Percentiles rank a stretch among this genome's conserved stretches.
phyloP scores from a whole-genome alignment of 2,113 vertebrate species.

The Sebastes schlegelii region DNA sequence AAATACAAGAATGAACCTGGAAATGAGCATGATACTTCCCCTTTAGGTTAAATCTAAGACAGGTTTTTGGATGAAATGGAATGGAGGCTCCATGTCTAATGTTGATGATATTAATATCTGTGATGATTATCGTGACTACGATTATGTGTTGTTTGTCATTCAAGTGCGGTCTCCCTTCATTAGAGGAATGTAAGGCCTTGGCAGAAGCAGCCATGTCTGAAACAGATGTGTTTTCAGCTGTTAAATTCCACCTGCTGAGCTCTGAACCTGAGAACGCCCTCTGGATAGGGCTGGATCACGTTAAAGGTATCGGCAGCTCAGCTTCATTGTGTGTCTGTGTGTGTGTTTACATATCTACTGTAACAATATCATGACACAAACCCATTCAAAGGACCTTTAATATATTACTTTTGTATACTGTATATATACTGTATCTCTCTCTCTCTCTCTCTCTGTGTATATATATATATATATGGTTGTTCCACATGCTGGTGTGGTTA shows the following conservation, averaged over 20 bases:
- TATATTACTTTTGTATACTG: too few species aligned
- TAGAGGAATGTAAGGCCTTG: constrained; percentile 88
- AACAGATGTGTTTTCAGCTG: constrained; percentile 87
- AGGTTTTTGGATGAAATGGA: neutral
- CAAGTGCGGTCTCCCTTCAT: constrained; percentile 91
- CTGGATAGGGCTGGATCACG: constrained; percentile 87
- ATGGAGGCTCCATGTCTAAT: neutral
- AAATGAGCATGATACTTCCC: too few species aligned
- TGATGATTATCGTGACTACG: neutral
- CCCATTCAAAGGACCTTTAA: neutral
- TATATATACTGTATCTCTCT: too few species aligned
- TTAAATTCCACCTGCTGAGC: constrained; percentile 92
- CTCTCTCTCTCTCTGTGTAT: too few species aligned
- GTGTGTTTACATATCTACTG: neutral
- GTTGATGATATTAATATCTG: neutral
- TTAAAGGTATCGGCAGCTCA: constrained; percentile 88
- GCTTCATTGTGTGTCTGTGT: neutral
- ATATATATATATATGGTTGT: neutral
- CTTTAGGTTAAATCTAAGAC: neutral
- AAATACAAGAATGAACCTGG: too few species aligned
- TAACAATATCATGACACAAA: neutral
- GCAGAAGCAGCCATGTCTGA: constrained; percentile 84
- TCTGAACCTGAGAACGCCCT: constrained; percentile 92
- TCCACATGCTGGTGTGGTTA: neutral
- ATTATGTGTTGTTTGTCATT: constrained; percentile 29